Percentiles rank a stretch among this genome's conserved stretches.
These are phyloP conservation scores for Xestia sexstrigata DNA, from an alignment of 2,888 invertebrate genomes.

Conservation along the genomic window DNA sequence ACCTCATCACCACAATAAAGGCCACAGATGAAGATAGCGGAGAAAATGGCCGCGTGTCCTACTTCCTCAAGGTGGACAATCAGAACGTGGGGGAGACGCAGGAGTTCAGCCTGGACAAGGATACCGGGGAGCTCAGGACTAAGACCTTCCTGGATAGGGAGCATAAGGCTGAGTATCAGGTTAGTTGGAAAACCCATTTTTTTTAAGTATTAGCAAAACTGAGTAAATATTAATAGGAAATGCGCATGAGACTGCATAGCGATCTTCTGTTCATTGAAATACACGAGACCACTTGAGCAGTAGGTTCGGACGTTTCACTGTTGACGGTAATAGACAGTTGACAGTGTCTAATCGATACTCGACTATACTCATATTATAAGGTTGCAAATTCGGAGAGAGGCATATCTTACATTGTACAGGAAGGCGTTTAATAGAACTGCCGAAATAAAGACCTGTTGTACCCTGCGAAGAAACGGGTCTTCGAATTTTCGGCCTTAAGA, in stretches of 20 bases:
- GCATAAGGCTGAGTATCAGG: slow-evolving; percentile 86
- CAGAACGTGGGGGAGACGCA: slow-evolving; percentile 94
- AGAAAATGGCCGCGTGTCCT: slow-evolving; percentile 95
- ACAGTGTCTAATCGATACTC: too few species aligned
- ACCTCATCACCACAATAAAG: slow-evolving; percentile 95
- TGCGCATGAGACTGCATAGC: neutral
- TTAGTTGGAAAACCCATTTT: slow-evolving; percentile 54
- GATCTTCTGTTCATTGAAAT: neutral
- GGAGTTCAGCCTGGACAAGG: slow-evolving; percentile 95
- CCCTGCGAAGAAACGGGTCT: neutral
- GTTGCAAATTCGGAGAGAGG: neutral
- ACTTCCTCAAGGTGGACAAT: slow-evolving; percentile 95
- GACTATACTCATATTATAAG: too few species aligned
- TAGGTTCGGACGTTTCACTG: neutral
- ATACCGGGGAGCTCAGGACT: slow-evolving; percentile 95
- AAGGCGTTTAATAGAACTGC: neutral
- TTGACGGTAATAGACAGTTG: neutral
- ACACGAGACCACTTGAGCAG: neutral
- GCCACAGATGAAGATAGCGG: slow-evolving; percentile 96
- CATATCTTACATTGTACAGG: neutral
- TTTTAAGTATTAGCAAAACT: neutral
- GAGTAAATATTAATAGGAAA: neutral
- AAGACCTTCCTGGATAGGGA: slow-evolving; percentile 95
- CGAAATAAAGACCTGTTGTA: fast-evolving
- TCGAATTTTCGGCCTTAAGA: neutral